Evolutionary conservation across 53 echinoderm and acorn worm species (phyloP).

Genomic region (Crossaster papposus): DNA sequence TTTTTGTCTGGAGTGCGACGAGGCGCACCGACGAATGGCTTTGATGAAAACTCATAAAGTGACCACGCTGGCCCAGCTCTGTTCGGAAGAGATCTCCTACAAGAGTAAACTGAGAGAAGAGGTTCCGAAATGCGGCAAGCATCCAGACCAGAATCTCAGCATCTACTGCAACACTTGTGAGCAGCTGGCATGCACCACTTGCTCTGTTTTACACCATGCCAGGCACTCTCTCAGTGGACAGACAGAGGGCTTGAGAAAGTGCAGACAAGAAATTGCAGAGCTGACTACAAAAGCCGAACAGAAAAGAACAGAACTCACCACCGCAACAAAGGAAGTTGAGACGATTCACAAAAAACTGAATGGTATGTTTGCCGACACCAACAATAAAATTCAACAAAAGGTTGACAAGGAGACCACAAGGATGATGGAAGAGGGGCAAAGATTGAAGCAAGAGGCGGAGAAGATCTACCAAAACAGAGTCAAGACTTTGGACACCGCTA

Average conservation of each 20-base stretch:
- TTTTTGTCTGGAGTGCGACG: constrained; percentile 8
- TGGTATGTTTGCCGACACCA: background rate
- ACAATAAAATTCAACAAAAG: constrained; percentile 10
- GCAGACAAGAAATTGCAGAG: constrained; percentile 16
- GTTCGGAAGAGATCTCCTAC: background rate
- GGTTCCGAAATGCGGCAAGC: constrained; percentile 5
- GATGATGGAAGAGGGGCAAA: background rate
- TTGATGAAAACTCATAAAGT: constrained; percentile 8
- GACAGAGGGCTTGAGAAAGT: background rate
- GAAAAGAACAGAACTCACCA: background rate
- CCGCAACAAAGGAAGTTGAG: background rate
- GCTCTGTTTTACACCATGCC: background rate
- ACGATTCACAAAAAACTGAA: constrained; percentile 1
- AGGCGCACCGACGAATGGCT: constrained; percentile 5
- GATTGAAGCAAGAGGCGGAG: constrained; percentile 9
- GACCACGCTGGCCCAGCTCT: background rate
- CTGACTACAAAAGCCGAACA: background rate
- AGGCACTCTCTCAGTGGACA: background rate
- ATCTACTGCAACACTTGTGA: background rate
- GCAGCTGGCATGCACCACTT: constrained; percentile 4
- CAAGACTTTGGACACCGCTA: background rate
- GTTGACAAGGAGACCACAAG: background rate
- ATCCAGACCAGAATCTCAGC: background rate
- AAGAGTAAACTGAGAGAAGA: constrained; percentile 1
- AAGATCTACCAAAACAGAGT: constrained; percentile 8